Base-by-base conservation (phyloP, 1,140 invertebrate genomes). In the Oncopeltus fasciatus region DNA sequence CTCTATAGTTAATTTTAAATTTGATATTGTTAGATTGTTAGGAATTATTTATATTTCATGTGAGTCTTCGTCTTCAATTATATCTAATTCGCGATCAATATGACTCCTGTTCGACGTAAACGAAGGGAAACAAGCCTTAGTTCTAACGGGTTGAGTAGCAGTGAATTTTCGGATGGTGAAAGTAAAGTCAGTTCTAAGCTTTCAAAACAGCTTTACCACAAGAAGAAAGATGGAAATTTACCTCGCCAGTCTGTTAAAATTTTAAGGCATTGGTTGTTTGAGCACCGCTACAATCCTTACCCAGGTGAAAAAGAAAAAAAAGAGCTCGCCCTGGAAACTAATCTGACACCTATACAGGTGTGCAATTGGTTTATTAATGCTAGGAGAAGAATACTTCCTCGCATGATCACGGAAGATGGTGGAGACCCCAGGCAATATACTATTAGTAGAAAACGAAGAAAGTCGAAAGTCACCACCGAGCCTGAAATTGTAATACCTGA, bases 341-440 rank as follows among this genome's bases (percentile, higher is more conserved):
- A 88, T 69, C 76, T 97, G 1, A 92, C 90, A 0, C 84, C 93
- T 0, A 76, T 94, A 12, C 90, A 90, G 78, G 88, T 96, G 0
- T 95, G 90, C 75, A 97, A 97, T 74, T 97, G 93, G 93, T 97
- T 95, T 70, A 96, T 97, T 62, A 97, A 97, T 72, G 93, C 93
- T 0, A 81, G 93, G 3, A 80, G 93, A 16, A 79, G 93, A 43
- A 89, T 95, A 66, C 73, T 97, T 33, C 92, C 92, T 0, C 90
- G 94, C 70, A 92, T 96, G 82, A 93, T 95, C 44, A 77, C 2
- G 18, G 43, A 44, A n/a, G n/a, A n/a, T n/a, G n/a, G n/a, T n/a
- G n/a, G n/a, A n/a, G n/a, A n/a, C n/a, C n/a, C n/a, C n/a, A n/a
- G n/a, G n/a, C n/a, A n/a, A n/a, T n/a, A n/a, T n/a, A n/a, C n/a